Evolutionary conservation across 64 coral and sea anemone species (phyloP), one percentile per base, ranked within the genome.

Genomic region (Anthopleura sola): DNA sequence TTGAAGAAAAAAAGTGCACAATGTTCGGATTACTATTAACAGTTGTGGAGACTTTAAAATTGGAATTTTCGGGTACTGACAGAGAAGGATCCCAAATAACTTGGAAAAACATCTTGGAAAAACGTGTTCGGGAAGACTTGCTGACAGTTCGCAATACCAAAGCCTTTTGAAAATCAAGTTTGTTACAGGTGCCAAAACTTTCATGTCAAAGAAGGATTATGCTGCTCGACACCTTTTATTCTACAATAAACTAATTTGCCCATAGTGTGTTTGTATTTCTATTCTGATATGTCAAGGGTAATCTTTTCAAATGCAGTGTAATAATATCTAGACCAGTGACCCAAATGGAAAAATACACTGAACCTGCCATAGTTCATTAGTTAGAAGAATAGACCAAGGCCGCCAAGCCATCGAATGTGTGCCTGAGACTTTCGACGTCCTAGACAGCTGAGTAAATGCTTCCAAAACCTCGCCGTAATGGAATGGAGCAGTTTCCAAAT

Each of bases 231-330:
- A 71, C 66, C 29, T 71, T 71, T 71, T 71, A 71, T 71, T 71
- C 66, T 13, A 32, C 66, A 34, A 71, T 71, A 31, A 71, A 71
- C 66, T 71, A 71, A 71, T 71, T 71, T 71, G 15, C 66, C 66
- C 66, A 28, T 71, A n/a, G n/a, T 34, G 24, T 71, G 66, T 71
- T 71, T 71, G 66, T 28, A 32, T 71, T 71, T 34, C 66, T 71
- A 71, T 71, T 71, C 66, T 36, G 24, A 20, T 14, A 3, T 71
- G 66, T 71, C 66, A 71, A 71, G 13, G 28, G 66, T 71, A 71
- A 71, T 71, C 66, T 71, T 71, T 71, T 71, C 26, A 71, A 71
- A 71, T 71, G 66, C 66, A 71, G 28, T 71, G 66, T 71, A 71
- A 71, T 71, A 71, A 31, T 71, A 71, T 71, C 66, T 71, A 17